These are phyloP conservation scores for Sceloporus undulatus DNA, from an alignment of 2,113 vertebrate genomes.

Conservation along the genomic window DNA sequence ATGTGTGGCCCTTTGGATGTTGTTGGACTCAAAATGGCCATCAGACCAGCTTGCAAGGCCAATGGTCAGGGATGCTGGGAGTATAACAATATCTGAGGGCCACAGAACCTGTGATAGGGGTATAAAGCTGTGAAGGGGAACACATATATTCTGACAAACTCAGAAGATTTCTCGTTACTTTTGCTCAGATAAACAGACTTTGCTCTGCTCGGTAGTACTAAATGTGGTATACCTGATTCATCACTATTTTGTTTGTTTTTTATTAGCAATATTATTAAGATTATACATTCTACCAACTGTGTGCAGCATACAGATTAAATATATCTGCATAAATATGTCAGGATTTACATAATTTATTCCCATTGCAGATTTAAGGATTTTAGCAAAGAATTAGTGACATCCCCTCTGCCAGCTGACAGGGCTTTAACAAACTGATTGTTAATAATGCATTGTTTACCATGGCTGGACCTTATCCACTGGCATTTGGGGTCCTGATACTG, in stretches of 20 bases:
- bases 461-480: not conserved
- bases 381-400: not conserved
- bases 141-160: not conserved
- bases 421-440: not conserved
- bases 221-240: not conserved
- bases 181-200: not conserved
- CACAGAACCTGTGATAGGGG: not conserved
- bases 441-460: not conserved
- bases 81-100: not conserved
- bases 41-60: not conserved
- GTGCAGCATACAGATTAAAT: slow-evolving; percentile 6
- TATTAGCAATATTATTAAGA: not conserved
- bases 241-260: not conserved
- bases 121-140: not conserved
- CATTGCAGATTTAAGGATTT: slow-evolving; percentile 18
- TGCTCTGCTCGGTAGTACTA: not conserved
- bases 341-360: slow-evolving; percentile 12
- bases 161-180: not conserved
- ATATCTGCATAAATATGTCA: slow-evolving; percentile 3
- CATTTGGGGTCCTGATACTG: not conserved
- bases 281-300: not conserved
- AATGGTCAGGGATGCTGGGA: not conserved
- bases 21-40: not conserved
- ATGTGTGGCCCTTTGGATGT: not conserved
- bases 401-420: not conserved